A percentile compares a stretch with the other conserved stretches of the same genome.
Evolutionary conservation across 2,888 invertebrate species (phyloP).

Genomic region (Eueremaeus valkanovi): DNA sequence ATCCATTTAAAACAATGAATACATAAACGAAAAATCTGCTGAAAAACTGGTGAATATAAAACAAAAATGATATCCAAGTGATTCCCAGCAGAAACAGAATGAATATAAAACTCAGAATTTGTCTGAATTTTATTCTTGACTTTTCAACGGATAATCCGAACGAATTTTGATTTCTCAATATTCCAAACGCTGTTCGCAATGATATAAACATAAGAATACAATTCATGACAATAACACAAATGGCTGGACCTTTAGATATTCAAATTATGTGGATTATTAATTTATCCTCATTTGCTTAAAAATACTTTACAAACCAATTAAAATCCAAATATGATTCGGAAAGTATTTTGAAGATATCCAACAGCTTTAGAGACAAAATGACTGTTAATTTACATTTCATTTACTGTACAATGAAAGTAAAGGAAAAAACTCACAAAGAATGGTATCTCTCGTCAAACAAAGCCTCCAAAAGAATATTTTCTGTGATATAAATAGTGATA

Average conservation of each 20-base stretch:
- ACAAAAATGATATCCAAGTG: constrained; percentile 46
- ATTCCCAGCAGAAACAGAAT: constrained; percentile 43
- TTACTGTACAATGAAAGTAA: not conserved
- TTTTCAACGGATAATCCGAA: not conserved
- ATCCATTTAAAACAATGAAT: constrained; percentile 44
- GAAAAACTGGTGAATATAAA: constrained; percentile 41
- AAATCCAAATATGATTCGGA: constrained; percentile 44
- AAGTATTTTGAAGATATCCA: constrained; percentile 43
- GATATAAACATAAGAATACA: constrained; percentile 7
- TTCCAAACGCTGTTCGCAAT: not conserved
- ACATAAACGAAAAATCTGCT: constrained; percentile 41
- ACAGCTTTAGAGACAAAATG: constrained; percentile 41
- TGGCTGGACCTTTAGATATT: constrained; percentile 40
- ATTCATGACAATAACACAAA: constrained; percentile 39
- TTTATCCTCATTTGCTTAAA: not conserved
- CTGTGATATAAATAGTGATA: not conserved
- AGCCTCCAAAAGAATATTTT: constrained; percentile 6
- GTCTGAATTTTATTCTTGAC: not conserved
- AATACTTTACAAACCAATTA: constrained; percentile 37
- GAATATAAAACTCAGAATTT: constrained; percentile 41
- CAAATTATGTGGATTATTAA: not conserved
- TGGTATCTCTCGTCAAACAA: constrained; percentile 14
- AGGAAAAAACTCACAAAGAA: constrained; percentile 1
- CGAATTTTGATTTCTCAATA: not conserved
- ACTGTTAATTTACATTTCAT: too few relatives aligned